These are phyloP conservation scores for Acromyrmex charruanus DNA, from an alignment of 1,140 invertebrate species.

Conservation along the genomic window DNA sequence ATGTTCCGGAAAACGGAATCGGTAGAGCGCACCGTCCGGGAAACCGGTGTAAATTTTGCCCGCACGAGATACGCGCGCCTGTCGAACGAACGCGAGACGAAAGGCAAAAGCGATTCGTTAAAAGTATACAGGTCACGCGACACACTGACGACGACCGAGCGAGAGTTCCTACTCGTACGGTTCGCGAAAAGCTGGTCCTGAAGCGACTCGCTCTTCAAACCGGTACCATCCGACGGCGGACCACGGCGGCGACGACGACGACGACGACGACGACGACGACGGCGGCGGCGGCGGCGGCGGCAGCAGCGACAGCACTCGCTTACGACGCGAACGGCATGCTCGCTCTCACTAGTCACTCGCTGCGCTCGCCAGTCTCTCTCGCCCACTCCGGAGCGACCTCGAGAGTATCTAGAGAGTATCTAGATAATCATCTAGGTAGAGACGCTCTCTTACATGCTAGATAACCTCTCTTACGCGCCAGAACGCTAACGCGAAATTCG, in stretches of 20 bases:
- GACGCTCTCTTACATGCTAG: not conserved
- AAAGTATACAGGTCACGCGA: not conserved
- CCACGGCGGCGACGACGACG: not conserved
- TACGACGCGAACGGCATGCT: slow-evolving; percentile 80
- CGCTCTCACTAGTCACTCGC: slow-evolving; percentile 76
- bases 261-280: not conserved
- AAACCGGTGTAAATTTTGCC: not conserved
- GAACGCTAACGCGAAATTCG: not conserved
- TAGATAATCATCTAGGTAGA: slow-evolving; percentile 48
- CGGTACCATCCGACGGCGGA: slow-evolving; percentile 63
- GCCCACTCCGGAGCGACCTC: slow-evolving; percentile 22
- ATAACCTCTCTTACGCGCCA: slow-evolving; percentile 24
- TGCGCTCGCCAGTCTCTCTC: slow-evolving; percentile 28
- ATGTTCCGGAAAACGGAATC: not conserved
- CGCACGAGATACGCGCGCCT: no score
- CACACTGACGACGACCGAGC: slow-evolving; percentile 25
- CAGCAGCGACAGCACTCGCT: slow-evolving; percentile 34
- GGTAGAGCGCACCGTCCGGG: no score
- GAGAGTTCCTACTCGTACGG: not conserved
- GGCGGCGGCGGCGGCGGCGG: not conserved
- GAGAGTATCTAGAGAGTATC: slow-evolving; percentile 59
- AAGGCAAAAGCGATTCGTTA: not conserved
- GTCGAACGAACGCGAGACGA: not conserved
- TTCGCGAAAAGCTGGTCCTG: not conserved
- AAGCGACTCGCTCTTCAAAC: slow-evolving; percentile 67